Conservation (phyloP, 2,797 vertebrate genomes). For the Phoebastria nigripes region DNA sequence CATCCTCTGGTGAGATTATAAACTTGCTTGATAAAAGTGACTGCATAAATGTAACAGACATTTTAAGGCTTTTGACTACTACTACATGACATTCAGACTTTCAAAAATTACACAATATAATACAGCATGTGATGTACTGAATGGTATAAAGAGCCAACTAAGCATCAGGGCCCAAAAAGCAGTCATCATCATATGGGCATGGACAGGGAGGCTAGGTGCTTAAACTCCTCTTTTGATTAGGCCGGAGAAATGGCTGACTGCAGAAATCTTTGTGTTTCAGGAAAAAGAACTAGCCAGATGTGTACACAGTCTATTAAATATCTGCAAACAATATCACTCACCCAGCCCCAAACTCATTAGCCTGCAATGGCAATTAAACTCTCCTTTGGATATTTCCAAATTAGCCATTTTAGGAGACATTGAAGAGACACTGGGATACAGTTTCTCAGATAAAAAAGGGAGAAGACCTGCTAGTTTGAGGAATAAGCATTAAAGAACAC, state of each 20-base stretch:
- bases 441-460: neutral
- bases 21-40: constrained; percentile 40
- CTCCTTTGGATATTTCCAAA: neutral
- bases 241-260: neutral
- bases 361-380: neutral
- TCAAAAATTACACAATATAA: neutral
- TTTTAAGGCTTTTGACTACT: constrained; percentile 8
- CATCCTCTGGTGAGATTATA: constrained; percentile 46
- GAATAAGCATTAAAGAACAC: neutral
- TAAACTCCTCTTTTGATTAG: neutral
- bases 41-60: neutral
- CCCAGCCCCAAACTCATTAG: neutral
- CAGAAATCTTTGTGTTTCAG: neutral
- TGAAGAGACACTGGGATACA: neutral
- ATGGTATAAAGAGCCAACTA: neutral
- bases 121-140: neutral
- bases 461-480: neutral
- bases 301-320: neutral
- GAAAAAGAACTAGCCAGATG: neutral
- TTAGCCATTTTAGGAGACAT: neutral
- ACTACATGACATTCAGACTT: neutral
- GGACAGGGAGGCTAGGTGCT: neutral
- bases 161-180: neutral
- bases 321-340: neutral
- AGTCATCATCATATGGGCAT: neutral